Evolutionary conservation across 2,797 vertebrate species (phyloP), one percentile per base, ranked within the genome.

Genomic region (Fratercula arctica): DNA sequence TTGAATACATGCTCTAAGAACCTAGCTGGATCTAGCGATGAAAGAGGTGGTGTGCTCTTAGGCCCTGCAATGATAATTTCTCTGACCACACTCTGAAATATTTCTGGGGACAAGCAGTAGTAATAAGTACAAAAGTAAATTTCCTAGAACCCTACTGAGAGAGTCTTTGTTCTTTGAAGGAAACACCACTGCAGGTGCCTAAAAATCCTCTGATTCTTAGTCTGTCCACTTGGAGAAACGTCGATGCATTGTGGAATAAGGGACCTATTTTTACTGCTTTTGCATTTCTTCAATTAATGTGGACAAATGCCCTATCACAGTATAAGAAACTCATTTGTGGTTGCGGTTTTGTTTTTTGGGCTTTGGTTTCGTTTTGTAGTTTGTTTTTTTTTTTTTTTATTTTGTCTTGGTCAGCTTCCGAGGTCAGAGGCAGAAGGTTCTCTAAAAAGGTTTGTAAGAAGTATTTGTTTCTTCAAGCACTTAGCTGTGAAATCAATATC

Each of bases 401-500:
- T 67, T 75, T 60, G 8, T 80, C 53, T 74, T 63, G 45, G 46
- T 87, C 21, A 37, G 9, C 23, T 88, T 53, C 70, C 57, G 66
- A 94, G 28, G 77, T 69, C 50, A 57, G 53, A 89, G 39, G 68
- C 43, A 92, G 81, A 87, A 87, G 14, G 29, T 69, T 90, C 56
- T 95, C 85, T 56, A 21, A 43, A 84, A 90, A 31, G 9, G 3
- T 83, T 73, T 89, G 6, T n/a, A 56, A 56, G 57, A 64, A 63
- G 33, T 33, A 25, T 8, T 83, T 87, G 8, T 12, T 85, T 83
- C 60, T 70, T 94, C 50, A 68, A 92, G 37, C 57, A 66, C 45
- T 95, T 95, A 85, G 43, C 35, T 84, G 25, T 94, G 79, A 96
- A 86, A 77, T 75, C 75, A 80, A 89, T 76, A 69, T 86, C 35